These are phyloP conservation scores for Cotesia glomerata DNA, from an alignment of 1,140 invertebrate genomes.

Conservation along the genomic window DNA sequence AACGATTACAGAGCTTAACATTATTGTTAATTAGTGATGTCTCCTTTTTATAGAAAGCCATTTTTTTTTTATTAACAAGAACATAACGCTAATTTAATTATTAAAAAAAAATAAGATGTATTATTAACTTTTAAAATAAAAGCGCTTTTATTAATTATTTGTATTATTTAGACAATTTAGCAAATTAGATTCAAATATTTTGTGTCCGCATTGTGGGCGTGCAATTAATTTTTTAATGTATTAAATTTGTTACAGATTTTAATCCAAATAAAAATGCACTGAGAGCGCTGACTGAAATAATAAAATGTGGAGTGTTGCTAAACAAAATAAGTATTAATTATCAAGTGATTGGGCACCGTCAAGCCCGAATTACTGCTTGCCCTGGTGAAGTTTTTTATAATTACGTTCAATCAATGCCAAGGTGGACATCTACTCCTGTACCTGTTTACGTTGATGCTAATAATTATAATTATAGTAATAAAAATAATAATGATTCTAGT, in stretches of 20 bases:
- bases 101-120: too few relatives aligned
- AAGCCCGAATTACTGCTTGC: conserved; percentile 58
- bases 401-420: conserved; percentile 62
- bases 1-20: too few relatives aligned
- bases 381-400: conserved; percentile 64
- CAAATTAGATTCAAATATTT: too few relatives aligned
- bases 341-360: conserved; percentile 62
- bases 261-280: conserved; percentile 58
- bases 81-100: too few relatives aligned
- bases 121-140: too few relatives aligned
- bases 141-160: too few relatives aligned
- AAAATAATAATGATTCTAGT: not conserved
- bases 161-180: too few relatives aligned
- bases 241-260: conserved; percentile 53
- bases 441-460: conserved; percentile 27
- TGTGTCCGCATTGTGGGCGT: too few relatives aligned
- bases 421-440: conserved; percentile 49
- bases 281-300: conserved; percentile 54
- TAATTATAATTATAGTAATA: not conserved
- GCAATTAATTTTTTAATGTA: not conserved
- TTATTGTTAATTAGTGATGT: too few relatives aligned
- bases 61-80: too few relatives aligned
- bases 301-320: conserved; percentile 55
- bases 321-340: conserved; percentile 56
- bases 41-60: too few relatives aligned